These are phyloP conservation scores for Helostoma temminkii DNA, from an alignment of 2,797 vertebrate species.

Conservation along the genomic window DNA sequence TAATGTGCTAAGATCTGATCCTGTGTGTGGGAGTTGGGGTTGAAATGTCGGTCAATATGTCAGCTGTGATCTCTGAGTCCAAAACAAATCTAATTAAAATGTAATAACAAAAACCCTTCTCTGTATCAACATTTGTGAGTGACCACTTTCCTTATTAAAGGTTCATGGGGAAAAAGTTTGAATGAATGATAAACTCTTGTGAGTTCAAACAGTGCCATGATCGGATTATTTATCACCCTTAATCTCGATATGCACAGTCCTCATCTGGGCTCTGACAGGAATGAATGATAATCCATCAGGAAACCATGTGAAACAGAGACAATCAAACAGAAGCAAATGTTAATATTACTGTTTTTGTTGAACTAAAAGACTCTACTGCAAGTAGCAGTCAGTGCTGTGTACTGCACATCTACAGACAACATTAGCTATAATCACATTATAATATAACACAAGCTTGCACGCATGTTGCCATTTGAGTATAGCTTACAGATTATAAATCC, in stretches of 20 bases:
- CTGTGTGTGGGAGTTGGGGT: too few relatives aligned
- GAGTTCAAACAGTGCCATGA: conserved; percentile 57
- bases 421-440: conserved; percentile 9
- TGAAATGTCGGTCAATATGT: neutral
- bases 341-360: conserved; percentile 2
- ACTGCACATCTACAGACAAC: neutral
- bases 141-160: conserved; percentile 2
- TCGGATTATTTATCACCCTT: conserved; percentile 83
- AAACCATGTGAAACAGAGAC: conserved; percentile 48
- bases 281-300: conserved; percentile 71
- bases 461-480: conserved; percentile 23
- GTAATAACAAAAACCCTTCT: neutral
- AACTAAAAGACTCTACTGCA: neutral
- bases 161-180: conserved; percentile 41
- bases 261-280: conserved; percentile 65
- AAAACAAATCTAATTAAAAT: neutral
- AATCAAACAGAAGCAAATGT: conserved; percentile 1
- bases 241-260: conserved; percentile 78
- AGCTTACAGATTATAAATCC: conserved; percentile 35
- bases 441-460: neutral
- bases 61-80: neutral
- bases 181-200: conserved; percentile 40
- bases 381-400: neutral
- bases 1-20: too few relatives aligned
- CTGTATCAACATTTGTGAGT: neutral